phyloP scores from a whole-genome alignment of 2,113 vertebrate genomes.

The Microtus ochrogaster region DNA sequence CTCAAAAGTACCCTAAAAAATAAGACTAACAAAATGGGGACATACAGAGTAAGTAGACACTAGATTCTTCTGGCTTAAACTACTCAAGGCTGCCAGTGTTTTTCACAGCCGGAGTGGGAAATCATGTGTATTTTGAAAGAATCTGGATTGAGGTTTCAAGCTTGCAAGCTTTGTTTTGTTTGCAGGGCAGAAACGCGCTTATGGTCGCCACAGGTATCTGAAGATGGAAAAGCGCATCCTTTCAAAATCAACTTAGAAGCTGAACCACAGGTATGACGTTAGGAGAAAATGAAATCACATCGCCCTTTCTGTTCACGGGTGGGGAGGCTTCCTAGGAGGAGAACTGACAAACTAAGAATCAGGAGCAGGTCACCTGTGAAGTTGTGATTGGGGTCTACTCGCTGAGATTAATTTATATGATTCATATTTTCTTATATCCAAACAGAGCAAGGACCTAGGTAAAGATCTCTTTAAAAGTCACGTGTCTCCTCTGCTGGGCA shows the following conservation, averaged over 20 bases:
- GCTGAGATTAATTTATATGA: not conserved
- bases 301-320: constrained; percentile 24
- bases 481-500: not conserved
- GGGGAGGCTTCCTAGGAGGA: not conserved
- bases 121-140: not conserved
- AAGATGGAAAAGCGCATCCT: constrained; percentile 91
- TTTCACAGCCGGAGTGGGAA: not conserved
- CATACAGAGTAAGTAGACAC: not conserved
- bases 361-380: not conserved
- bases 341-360: constrained; percentile 35
- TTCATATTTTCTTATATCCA: not conserved
- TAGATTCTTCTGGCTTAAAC: not conserved
- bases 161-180: constrained; percentile 57
- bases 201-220: constrained; percentile 93
- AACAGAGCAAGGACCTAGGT: not conserved
- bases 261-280: constrained; percentile 92
- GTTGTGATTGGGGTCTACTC: not conserved
- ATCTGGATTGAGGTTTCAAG: not conserved
- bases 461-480: constrained; percentile 38
- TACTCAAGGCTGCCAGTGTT: not conserved
- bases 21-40: not conserved
- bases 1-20: not conserved
- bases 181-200: constrained; percentile 92
- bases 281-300: constrained; percentile 22
- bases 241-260: constrained; percentile 96